phyloP scores from a whole-genome alignment of 2,797 vertebrate species.

The Girardinus metallicus region DNA sequence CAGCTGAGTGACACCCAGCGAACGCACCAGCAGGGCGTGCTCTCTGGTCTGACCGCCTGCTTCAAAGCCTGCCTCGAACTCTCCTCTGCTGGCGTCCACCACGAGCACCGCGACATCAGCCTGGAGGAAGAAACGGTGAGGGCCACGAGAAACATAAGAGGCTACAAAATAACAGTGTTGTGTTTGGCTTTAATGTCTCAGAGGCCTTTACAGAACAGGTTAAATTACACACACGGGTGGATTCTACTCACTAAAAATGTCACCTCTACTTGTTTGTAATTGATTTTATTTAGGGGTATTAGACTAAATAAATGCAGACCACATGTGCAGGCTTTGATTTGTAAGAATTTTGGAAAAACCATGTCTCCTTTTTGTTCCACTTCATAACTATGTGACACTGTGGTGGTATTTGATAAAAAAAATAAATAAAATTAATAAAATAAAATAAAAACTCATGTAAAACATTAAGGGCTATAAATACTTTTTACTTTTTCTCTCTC shows the following conservation, averaged over 20 bases:
- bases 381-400: not conserved
- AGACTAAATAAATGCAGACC: not conserved
- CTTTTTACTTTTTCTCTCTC: not conserved
- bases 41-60: conserved; percentile 97
- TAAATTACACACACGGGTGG: not conserved
- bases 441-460: not conserved
- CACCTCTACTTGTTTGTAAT: not conserved
- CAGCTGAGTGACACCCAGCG: conserved; percentile 96
- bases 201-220: not conserved
- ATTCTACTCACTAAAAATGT: not conserved
- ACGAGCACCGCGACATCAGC: conserved; percentile 96
- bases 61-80: conserved; percentile 98
- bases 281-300: not conserved
- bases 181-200: not conserved
- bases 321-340: not conserved
- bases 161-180: not conserved
- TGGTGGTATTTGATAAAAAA: not conserved
- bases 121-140: conserved; percentile 68
- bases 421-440: not conserved
- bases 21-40: conserved; percentile 94
- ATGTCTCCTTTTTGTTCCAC: not conserved
- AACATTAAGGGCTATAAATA: not conserved
- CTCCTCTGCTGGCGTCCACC: conserved; percentile 95
- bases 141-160: not conserved
- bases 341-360: not conserved